These are phyloP conservation scores for Orthosia cruda DNA, from an alignment of 2,888 invertebrate genomes.

Conservation along the genomic window DNA sequence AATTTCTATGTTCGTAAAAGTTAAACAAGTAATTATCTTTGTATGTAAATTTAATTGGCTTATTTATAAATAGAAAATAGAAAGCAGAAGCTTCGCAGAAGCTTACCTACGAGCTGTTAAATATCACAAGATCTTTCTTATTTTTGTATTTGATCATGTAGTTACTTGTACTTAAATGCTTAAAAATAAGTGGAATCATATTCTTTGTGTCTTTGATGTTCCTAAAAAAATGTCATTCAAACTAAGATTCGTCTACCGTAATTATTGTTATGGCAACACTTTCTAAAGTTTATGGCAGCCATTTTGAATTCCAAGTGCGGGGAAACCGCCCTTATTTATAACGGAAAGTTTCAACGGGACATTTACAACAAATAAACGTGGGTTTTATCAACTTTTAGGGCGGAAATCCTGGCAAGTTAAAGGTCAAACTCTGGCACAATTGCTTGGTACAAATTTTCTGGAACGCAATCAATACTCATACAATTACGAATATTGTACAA, in stretches of 20 bases:
- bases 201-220: not conserved
- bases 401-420: not conserved
- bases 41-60: no score
- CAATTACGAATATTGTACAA: no score
- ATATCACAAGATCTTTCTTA: no score
- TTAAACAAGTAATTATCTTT: no score
- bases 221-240: not conserved
- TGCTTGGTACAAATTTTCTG: not conserved
- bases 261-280: conserved; percentile 1
- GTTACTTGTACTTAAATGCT: not conserved
- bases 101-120: no score
- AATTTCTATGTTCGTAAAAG: no score
- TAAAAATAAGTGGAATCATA: not conserved
- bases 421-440: not conserved
- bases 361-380: not conserved
- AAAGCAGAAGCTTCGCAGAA: no score
- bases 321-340: not conserved
- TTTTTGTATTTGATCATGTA: no score
- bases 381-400: not conserved
- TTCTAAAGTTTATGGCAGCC: not conserved
- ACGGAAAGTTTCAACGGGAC: not conserved
- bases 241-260: not conserved
- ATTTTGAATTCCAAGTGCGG: not conserved
- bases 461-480: not conserved
- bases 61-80: no score